Base-by-base conservation (phyloP, 1,140 invertebrate species). In the Zaprionus lachaisei region DNA sequence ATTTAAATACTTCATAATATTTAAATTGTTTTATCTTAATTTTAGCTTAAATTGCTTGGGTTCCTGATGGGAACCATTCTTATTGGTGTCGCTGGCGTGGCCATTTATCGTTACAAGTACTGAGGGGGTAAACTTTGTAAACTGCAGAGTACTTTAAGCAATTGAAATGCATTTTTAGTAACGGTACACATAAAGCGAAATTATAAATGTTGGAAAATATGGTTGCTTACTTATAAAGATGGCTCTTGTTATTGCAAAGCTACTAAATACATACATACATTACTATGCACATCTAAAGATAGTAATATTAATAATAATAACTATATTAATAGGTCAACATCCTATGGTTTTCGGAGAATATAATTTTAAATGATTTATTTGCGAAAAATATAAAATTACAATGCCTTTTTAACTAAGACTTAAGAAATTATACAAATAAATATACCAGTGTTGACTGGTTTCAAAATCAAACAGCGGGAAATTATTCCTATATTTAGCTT, bases 21-120 rank as follows among this genome's bases (percentile, higher is more conserved):
- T 2, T 28, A 63, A 6, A 54, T 58, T 5, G n/a, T 26, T 26
- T 4, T 26, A 44, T 15, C 38, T 51, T 51, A 17, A 1, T 51
- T 92, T 22, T 76, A 95, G 94, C 93, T 95, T 60, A 92, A 94
- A 47, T 74, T 95, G 66, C 94, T 94, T 92, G 94, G 94, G 3
- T 95, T 94, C 70, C 73, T 95, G 38, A 93, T 95, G 76, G 93
- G 95, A n/a, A 94, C 94, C 49, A 90, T 95, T 58, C 85, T 94
- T 41, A 93, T 95, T 81, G 94, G 94, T 17, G 93, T 95, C 57
- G 94, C 94, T 56, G 95, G 94, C 49, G 93, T 95, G 11, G 93
- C 94, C 5, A 94, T 94, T 58, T 95, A 95, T 89, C 93, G 94
- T 72, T 94, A 95, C 91, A 95, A 95, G 93, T 93, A 93, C 78